Percentiles rank a stretch among this genome's conserved stretches.
phyloP scores from a whole-genome alignment of 2,888 invertebrate species.

The Eupithecia pulchellata region DNA sequence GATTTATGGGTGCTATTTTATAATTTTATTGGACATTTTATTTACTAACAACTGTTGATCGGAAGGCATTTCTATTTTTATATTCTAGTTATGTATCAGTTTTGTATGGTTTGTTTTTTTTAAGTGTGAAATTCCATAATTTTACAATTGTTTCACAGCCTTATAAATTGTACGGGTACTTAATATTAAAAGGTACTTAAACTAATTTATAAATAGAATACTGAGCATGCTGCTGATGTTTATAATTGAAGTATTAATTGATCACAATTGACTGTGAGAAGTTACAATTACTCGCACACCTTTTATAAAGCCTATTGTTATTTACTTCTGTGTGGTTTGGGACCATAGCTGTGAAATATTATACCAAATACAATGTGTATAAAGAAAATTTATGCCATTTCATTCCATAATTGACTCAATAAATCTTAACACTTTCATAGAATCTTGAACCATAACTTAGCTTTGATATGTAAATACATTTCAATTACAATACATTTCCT shows the following conservation, averaged over 20 bases:
- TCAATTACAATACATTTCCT: conserved; percentile 25
- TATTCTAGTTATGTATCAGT: background rate
- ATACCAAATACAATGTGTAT: conserved; percentile 67
- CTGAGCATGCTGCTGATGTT: conserved; percentile 32
- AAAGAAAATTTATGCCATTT: conserved; percentile 33
- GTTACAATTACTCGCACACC: conserved; percentile 18
- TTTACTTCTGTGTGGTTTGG: conserved; percentile 57
- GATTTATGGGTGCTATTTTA: conserved; percentile 38
- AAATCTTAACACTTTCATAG: conserved; percentile 11
- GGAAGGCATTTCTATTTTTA: conserved; percentile 16
- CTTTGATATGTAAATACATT: conserved; percentile 33
- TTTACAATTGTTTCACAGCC: conserved; percentile 38
- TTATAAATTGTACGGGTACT: conserved; percentile 37
- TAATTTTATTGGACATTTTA: conserved; percentile 31
- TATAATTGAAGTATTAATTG: conserved; percentile 27
- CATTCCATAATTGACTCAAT: conserved; percentile 41
- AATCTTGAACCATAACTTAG: conserved; percentile 14
- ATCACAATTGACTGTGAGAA: conserved; percentile 34
- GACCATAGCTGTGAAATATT: conserved; percentile 63
- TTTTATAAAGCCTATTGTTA: conserved; percentile 20
- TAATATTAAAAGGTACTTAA: conserved; percentile 27
- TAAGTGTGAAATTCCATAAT: conserved; percentile 15
- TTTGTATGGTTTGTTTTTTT: background rate
- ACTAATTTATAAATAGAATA: conserved; percentile 49
- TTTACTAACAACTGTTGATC: conserved; percentile 18